phyloP scores from a whole-genome alignment of 1,140 invertebrate species.

The Colletes latitarsis region DNA sequence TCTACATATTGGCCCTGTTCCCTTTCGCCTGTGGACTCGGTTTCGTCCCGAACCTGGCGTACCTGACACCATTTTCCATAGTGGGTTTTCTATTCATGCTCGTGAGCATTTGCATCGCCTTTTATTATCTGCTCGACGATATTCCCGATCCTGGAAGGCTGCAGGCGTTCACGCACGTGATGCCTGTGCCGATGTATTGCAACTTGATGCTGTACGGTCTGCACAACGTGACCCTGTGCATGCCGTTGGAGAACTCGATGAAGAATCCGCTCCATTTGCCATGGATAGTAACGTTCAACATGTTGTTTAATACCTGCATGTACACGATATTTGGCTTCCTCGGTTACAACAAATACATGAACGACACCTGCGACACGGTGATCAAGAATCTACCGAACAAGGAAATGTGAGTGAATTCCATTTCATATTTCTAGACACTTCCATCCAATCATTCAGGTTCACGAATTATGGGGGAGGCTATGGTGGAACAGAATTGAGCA shows the following conservation, averaged over 20 bases:
- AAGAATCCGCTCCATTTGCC: conserved; percentile 77
- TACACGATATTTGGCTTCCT: conserved; percentile 82
- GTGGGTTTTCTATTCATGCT: conserved; percentile 81
- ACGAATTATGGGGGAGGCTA: too few species aligned
- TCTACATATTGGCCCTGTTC: conserved; percentile 72
- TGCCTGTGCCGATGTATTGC: conserved; percentile 76
- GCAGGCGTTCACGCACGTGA: conserved; percentile 34
- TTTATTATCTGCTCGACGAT: conserved; percentile 78
- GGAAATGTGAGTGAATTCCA: conserved; percentile 66
- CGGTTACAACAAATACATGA: conserved; percentile 82
- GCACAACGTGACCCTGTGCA: conserved; percentile 81
- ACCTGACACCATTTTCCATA: conserved; percentile 83
- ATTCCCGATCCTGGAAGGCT: conserved; percentile 67
- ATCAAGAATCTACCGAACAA: conserved; percentile 79
- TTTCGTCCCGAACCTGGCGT: conserved; percentile 82
- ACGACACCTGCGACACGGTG: conserved; percentile 74
- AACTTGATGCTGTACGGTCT: conserved; percentile 83
- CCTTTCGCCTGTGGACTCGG: conserved; percentile 75
- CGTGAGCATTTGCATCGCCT: conserved; percentile 75
- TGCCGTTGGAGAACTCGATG: conserved; percentile 84
- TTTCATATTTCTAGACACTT: neutral
- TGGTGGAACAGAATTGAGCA: too few species aligned
- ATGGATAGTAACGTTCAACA: conserved; percentile 79
- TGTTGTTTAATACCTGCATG: conserved; percentile 78
- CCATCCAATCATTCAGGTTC: too few species aligned